These are phyloP conservation scores for Ptilodon capucinus DNA, from an alignment of 2,888 invertebrate species.

Conservation along the genomic window DNA sequence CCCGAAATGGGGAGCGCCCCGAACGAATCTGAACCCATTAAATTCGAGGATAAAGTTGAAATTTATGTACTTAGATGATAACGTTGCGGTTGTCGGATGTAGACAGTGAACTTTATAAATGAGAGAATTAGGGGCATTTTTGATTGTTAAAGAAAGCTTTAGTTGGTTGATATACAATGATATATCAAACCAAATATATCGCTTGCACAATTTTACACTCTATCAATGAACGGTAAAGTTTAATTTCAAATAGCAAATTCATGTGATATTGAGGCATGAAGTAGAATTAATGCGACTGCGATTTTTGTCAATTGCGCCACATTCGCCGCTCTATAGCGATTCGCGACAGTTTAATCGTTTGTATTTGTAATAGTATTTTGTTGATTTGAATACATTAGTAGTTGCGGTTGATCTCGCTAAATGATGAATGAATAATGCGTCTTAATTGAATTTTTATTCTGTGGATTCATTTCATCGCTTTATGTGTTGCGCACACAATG, in stretches of 20 bases:
- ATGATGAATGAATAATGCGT: constrained; percentile 32
- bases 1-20: constrained; percentile 42
- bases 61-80: constrained; percentile 16
- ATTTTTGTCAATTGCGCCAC: constrained; percentile 52
- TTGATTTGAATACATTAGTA: constrained; percentile 35
- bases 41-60: constrained; percentile 19
- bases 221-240: background rate
- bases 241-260: background rate
- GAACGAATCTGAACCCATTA: constrained; percentile 31
- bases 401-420: constrained; percentile 34
- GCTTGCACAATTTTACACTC: background rate
- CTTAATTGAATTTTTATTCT: constrained; percentile 28
- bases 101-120: constrained; percentile 11
- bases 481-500: no score
- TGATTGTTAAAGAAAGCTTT: constrained; percentile 4
- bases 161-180: background rate
- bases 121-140: constrained; percentile 18
- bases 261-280: background rate
- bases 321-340: constrained; percentile 56
- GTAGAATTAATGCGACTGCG: constrained; percentile 53
- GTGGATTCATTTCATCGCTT: constrained; percentile 1
- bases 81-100: constrained; percentile 8
- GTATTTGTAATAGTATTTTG: constrained; percentile 36
- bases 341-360: constrained; percentile 54
- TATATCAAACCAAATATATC: background rate